phyloP scores from a whole-genome alignment of 2,888 invertebrate genomes.

The Chrysolina oricalcia region DNA sequence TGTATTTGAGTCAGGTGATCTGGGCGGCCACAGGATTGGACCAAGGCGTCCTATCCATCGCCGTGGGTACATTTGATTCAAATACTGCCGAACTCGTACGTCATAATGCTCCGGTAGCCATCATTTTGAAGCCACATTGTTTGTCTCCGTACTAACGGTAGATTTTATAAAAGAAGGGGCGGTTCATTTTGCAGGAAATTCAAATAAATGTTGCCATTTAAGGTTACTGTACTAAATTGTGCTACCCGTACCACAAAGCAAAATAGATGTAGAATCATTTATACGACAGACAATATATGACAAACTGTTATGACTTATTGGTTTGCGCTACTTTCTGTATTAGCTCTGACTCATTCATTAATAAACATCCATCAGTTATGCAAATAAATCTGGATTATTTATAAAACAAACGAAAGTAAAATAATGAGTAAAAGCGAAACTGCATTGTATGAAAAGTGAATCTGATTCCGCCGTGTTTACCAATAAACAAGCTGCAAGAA shows the following conservation, averaged over 20 bases:
- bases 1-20: too few relatives aligned
- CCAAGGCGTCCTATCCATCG: too few relatives aligned
- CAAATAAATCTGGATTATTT: slow-evolving; percentile 28
- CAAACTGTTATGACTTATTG: neutral
- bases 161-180: too few relatives aligned
- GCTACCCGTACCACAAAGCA: neutral
- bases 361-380: slow-evolving; percentile 19
- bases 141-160: too few relatives aligned
- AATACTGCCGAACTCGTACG: too few relatives aligned
- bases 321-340: slow-evolving; percentile 15
- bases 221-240: too few relatives aligned
- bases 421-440: slow-evolving; percentile 41
- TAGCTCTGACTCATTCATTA: slow-evolving; percentile 11
- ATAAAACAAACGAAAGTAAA: slow-evolving; percentile 37
- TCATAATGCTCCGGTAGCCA: too few relatives aligned
- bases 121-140: too few relatives aligned
- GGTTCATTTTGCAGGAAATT: too few relatives aligned
- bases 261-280: neutral
- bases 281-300: neutral
- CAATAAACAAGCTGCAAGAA: slow-evolving; percentile 35
- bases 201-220: too few relatives aligned
- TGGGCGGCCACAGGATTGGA: too few relatives aligned
- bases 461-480: slow-evolving; percentile 48
- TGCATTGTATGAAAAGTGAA: slow-evolving; percentile 52
- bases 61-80: too few relatives aligned